phyloP scores from a whole-genome alignment of 2,797 vertebrate genomes.

The Bovichtus diacanthus region DNA sequence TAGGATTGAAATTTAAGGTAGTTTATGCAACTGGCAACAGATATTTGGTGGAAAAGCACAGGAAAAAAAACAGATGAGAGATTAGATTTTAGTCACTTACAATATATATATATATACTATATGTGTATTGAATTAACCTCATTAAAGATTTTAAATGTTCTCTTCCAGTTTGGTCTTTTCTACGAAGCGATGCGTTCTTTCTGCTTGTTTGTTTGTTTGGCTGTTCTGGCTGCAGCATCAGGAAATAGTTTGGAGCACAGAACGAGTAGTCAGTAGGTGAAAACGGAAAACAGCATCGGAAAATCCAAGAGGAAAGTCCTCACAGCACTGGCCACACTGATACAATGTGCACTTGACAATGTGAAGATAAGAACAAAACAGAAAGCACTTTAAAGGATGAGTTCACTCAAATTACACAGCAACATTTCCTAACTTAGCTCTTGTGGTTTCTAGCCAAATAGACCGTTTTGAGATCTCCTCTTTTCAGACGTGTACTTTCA shows the following conservation, averaged over 20 bases:
- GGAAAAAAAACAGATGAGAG: no score
- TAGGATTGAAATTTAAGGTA: no score
- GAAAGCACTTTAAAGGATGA: neutral
- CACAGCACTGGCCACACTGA: neutral
- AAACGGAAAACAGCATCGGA: neutral
- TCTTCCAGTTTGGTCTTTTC: neutral
- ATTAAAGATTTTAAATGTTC: neutral
- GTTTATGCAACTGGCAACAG: no score
- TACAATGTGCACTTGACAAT: no score
- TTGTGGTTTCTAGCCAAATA: neutral
- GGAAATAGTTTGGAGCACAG: constrained; percentile 23
- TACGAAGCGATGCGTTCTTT: neutral
- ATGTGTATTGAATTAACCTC: neutral
- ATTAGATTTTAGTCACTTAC: no score
- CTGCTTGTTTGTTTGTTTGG: neutral
- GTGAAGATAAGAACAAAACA: neutral
- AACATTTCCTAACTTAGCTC: neutral
- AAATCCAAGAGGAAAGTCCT: neutral
- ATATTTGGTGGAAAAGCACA: no score
- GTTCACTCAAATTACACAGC: neutral
- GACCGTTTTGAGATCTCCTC: no score
- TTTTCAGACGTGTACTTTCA: neutral
- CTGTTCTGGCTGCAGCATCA: constrained; percentile 24
- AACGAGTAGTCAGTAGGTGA: neutral
- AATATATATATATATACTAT: no score